Conservation (phyloP, 2,797 vertebrate species). For the Morelia viridis region DNA sequence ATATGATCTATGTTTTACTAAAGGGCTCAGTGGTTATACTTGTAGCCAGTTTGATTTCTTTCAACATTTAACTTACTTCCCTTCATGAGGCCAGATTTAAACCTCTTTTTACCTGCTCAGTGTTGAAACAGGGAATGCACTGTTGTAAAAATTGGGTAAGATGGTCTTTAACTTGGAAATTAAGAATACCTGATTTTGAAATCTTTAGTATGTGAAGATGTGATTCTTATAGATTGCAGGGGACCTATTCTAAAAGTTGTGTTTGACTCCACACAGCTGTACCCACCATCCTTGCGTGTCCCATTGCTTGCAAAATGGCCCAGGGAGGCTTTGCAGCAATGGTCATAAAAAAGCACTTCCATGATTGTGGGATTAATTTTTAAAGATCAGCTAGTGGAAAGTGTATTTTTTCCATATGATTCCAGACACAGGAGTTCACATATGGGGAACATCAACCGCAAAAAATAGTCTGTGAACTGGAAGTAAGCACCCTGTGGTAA, state of each 20-base stretch:
- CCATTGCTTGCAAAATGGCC: not conserved
- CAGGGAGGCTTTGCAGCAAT: not conserved
- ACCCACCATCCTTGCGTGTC: not conserved
- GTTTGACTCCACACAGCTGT: not conserved
- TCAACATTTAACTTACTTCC: slow-evolving; percentile 56
- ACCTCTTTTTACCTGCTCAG: not conserved
- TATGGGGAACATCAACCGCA: not conserved
- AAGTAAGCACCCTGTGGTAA: not conserved
- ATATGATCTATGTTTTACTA: slow-evolving; percentile 65
- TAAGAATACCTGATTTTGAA: slow-evolving; percentile 19
- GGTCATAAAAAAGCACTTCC: not conserved
- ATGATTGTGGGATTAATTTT: not conserved
- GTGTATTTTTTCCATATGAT: not conserved
- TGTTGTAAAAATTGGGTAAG: not conserved
- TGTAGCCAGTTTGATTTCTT: slow-evolving; percentile 56
- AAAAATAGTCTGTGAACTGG: not conserved
- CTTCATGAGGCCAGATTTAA: not conserved
- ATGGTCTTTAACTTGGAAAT: slow-evolving; percentile 1
- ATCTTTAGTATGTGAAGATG: not conserved
- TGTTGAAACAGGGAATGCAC: not conserved
- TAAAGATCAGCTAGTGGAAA: not conserved
- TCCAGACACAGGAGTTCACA: not conserved
- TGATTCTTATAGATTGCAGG: not conserved
- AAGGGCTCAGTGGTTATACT: slow-evolving; percentile 50
- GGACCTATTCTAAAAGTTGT: not conserved